Conservation (phyloP, 1,140 invertebrate genomes). For the Dendrolimus kikuchii region DNA sequence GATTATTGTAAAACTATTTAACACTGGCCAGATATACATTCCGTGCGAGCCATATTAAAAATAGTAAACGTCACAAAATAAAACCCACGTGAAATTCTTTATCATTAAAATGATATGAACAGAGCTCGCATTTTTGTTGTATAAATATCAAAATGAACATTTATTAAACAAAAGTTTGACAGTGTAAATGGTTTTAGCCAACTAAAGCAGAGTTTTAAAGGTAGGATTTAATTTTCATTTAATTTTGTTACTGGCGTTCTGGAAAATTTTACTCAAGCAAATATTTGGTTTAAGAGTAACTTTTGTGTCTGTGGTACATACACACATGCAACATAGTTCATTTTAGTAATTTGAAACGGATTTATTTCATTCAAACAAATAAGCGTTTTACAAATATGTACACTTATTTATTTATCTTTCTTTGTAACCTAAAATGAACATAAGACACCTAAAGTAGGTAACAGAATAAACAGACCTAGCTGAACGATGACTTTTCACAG, state of each 20-base stretch:
- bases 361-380: slow-evolving; percentile 10
- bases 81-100: background rate
- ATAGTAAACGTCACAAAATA: too few relatives aligned
- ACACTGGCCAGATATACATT: too few relatives aligned
- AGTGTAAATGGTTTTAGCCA: slow-evolving; percentile 18
- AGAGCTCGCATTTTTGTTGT: background rate
- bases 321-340: slow-evolving; percentile 6
- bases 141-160: slow-evolving; percentile 15
- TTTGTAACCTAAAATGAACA: too few relatives aligned
- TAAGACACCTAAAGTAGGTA: too few relatives aligned
- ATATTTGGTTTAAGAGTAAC: slow-evolving; percentile 35
- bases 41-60: too few relatives aligned
- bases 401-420: too few relatives aligned
- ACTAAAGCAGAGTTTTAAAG: slow-evolving; percentile 15
- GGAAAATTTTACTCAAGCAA: slow-evolving; percentile 25
- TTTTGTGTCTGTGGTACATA: slow-evolving; percentile 30
- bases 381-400: too few relatives aligned
- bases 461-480: too few relatives aligned
- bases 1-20: too few relatives aligned
- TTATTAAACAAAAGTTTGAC: slow-evolving; percentile 11
- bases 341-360: slow-evolving; percentile 10
- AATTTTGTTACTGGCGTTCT: slow-evolving; percentile 24
- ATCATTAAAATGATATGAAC: background rate
- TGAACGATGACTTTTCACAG: too few relatives aligned
- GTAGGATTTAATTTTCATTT: slow-evolving; percentile 28